Evolutionary conservation across 2,888 invertebrate genomes (phyloP), one percentile per base, ranked within the genome.

Genomic region (Empis livida): DNA sequence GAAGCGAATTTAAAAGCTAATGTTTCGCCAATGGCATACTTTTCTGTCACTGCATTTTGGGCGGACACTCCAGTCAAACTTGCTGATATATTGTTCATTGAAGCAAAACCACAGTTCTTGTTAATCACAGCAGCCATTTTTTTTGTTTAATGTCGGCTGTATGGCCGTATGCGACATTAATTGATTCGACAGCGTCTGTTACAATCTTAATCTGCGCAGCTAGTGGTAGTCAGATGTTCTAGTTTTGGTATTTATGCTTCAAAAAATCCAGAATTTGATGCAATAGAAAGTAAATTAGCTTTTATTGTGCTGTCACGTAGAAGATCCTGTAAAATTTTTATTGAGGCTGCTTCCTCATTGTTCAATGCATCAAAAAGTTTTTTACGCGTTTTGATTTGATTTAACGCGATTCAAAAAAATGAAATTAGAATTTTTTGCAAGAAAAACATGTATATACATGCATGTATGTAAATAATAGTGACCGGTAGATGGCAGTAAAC

Each of bases 281-380:
- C 39, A 16, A 39, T 39, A 39, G 17, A 39, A 3, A 16, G 10
- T 10, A 39, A 39, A 39, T 39, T 17, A 10, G 15, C 16, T 39
- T 17, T 39, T 16, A 39, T 16, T 38, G 39, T 39, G 5, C 4
- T 39, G 5, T 39, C 16, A 11, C 10, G 10, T 17, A 16, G 3
- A 40, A 44, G 39, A 43, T 46, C 14, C 37, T 41, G 40, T 43
- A 37, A 45, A 31, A 37, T 49, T 40, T 42, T 37, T 42, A 42
- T 16, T 42, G 40, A 40, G 38, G 42, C 49, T 35, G 43, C 15
- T 42, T 41, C 46, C 4, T 41, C 38, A 16, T 38, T 44, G 40
- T 47, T 42, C 5, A 47, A 41, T 2, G 11, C 16, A 45, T 45
- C 40, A 15, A 46, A 35, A 15, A 51, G n/a, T n/a, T n/a, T n/a